These are phyloP conservation scores for Machaerirhynchus nigripectus DNA, from an alignment of 2,113 vertebrate genomes.

Conservation along the genomic window DNA sequence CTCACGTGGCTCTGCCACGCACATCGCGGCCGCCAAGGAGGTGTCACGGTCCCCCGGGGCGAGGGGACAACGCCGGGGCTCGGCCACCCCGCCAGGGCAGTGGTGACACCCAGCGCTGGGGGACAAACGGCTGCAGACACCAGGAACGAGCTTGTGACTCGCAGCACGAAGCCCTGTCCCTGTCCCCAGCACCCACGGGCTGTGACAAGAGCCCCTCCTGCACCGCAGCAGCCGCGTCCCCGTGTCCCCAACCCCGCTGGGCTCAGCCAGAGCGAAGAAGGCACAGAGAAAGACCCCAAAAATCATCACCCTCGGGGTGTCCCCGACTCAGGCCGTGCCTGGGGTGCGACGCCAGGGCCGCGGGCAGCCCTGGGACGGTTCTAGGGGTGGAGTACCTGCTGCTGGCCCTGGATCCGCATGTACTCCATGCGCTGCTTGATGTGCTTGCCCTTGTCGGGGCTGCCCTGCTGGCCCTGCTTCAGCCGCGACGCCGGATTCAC, in stretches of 20 bases:
- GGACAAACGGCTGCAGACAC: rapidly evolving
- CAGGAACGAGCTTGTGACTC: neutral
- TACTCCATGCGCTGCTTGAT: conserved; percentile 90
- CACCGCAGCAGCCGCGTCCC: rapidly evolving
- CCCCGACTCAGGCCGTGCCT: rapidly evolving
- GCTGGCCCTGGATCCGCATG: conserved; percentile 89
- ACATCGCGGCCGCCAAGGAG: rapidly evolving
- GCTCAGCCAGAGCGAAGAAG: rapidly evolving
- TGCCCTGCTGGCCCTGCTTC: conserved; percentile 90
- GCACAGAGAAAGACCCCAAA: rapidly evolving
- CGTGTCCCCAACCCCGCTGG: rapidly evolving
- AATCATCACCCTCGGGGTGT: rapidly evolving
- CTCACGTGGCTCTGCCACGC: neutral
- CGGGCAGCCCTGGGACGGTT: rapidly evolving
- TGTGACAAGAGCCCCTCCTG: rapidly evolving
- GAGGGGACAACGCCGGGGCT: neutral
- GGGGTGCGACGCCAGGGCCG: neutral
- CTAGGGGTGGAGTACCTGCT: conserved; percentile 86
- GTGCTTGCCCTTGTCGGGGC: conserved; percentile 89
- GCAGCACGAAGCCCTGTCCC: rapidly evolving
- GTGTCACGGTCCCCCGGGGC: rapidly evolving
- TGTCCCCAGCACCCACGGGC: rapidly evolving
- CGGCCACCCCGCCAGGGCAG: neutral
- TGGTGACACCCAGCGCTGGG: rapidly evolving
- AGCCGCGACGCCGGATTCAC: conserved; percentile 86